These are phyloP conservation scores for Cherax destructor DNA, from an alignment of 1,140 invertebrate genomes.

Conservation along the genomic window DNA sequence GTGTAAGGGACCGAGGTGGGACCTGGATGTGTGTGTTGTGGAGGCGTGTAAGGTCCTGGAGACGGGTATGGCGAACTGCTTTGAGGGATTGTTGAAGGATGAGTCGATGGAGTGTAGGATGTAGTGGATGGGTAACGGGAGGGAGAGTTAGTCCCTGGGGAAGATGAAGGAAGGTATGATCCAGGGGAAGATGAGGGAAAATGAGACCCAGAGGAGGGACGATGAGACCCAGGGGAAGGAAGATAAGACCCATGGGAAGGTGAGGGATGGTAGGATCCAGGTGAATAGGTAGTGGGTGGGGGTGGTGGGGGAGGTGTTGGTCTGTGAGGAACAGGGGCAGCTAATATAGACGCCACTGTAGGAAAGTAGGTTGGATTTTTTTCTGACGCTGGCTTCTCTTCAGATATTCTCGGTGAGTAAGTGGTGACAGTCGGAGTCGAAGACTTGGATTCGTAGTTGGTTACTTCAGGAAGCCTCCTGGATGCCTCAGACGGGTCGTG, in stretches of 20 bases:
- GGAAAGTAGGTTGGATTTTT: neutral
- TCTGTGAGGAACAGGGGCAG: neutral
- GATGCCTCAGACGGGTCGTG: neutral
- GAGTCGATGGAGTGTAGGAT: neutral
- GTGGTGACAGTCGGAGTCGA: neutral
- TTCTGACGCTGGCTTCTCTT: neutral
- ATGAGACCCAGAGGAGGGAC: slow-evolving; percentile 22
- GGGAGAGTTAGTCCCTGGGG: neutral
- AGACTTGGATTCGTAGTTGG: slow-evolving; percentile 27
- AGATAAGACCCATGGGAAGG: slow-evolving; percentile 6
- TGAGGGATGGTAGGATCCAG: slow-evolving; percentile 6
- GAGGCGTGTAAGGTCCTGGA: neutral
- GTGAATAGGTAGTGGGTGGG: slow-evolving; percentile 2
- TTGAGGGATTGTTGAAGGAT: neutral
- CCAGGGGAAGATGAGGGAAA: slow-evolving; percentile 11
- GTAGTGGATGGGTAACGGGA: neutral
- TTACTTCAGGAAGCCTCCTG: slow-evolving; percentile 33
- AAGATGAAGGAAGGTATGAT: neutral
- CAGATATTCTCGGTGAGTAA: neutral
- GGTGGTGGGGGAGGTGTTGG: neutral
- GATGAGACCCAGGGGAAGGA: slow-evolving; percentile 11
- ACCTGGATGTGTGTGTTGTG: neutral
- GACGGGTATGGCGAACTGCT: neutral
- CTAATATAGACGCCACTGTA: neutral
- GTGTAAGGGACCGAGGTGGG: neutral